phyloP scores from a whole-genome alignment of 1,140 invertebrate species.

The Galleria mellonella region DNA sequence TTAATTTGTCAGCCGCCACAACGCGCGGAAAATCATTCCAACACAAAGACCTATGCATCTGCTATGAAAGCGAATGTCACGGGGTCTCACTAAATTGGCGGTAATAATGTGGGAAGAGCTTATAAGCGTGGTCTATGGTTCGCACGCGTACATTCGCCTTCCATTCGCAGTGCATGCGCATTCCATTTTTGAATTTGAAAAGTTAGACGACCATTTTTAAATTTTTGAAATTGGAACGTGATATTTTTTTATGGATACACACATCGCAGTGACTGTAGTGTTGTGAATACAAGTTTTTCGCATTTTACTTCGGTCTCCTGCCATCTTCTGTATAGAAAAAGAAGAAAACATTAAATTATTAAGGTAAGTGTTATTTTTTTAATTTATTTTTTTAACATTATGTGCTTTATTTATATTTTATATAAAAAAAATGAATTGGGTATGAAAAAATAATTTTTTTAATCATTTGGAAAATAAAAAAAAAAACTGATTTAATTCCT shows the following conservation, averaged over 20 bases:
- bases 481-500: too few species aligned
- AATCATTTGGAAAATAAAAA: too few species aligned
- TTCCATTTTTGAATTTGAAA: slow-evolving; percentile 23
- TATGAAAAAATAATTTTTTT: too few species aligned
- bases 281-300: slow-evolving; percentile 7
- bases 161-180: slow-evolving; percentile 19
- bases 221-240: slow-evolving; percentile 2
- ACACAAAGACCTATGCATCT: slow-evolving; percentile 12
- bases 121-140: slow-evolving; percentile 57
- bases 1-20: slow-evolving; percentile 35
- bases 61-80: slow-evolving; percentile 3
- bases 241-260: slow-evolving; percentile 3
- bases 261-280: slow-evolving; percentile 11
- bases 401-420: too few species aligned
- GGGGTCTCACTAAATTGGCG: slow-evolving; percentile 39
- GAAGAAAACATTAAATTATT: slow-evolving; percentile 1
- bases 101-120: slow-evolving; percentile 36
- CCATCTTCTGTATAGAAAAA: slow-evolving; percentile 8
- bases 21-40: slow-evolving; percentile 20
- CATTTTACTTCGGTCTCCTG: neutral
- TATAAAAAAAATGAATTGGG: too few species aligned
- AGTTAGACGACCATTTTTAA: slow-evolving; percentile 3
- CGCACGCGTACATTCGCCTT: slow-evolving; percentile 49
- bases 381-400: slow-evolving; percentile 1
- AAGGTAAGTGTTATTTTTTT: slow-evolving; percentile 16